Conservation (phyloP, 2,797 vertebrate genomes). For the Lutjanus argentimaculatus region DNA sequence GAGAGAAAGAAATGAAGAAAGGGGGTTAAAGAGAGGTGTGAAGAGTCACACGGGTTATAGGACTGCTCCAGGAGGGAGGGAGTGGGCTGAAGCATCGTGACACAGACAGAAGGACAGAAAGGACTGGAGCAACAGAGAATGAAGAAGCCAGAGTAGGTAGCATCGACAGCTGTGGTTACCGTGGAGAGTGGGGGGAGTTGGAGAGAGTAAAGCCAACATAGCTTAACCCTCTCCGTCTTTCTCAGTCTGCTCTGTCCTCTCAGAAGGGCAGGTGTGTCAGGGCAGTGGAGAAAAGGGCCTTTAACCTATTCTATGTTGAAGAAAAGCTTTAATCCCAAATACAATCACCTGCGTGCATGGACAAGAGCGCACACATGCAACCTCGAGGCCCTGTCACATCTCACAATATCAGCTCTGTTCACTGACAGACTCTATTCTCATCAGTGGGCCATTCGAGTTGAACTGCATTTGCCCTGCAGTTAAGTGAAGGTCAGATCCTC, state of each 20-base stretch:
- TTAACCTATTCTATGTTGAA: conserved; percentile 4
- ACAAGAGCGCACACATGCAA: neutral
- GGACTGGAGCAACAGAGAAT: conserved; percentile 29
- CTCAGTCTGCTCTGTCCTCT: conserved; percentile 1
- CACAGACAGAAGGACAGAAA: conserved; percentile 38
- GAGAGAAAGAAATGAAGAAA: neutral
- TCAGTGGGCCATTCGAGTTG: conserved; percentile 49
- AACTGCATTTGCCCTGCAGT: conserved; percentile 59
- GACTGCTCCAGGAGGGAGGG: neutral
- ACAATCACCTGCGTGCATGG: conserved; percentile 24
- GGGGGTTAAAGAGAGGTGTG: conserved; percentile 24
- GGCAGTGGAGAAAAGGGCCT: neutral
- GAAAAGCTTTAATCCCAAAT: conserved; percentile 19
- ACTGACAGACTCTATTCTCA: conserved; percentile 50
- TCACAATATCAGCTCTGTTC: conserved; percentile 58
- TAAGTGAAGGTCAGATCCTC: conserved; percentile 59
- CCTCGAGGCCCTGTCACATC: conserved; percentile 58
- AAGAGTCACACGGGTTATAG: conserved; percentile 26
- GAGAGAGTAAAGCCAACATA: neutral
- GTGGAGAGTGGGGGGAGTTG: neutral
- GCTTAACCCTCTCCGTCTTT: neutral
- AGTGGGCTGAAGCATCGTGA: conserved; percentile 3
- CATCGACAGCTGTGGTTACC: conserved; percentile 44
- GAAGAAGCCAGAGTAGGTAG: conserved; percentile 45
- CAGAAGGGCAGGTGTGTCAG: conserved; percentile 2